A percentile compares a stretch with the other conserved stretches of the same genome.
These are phyloP conservation scores for Limnephilus lunatus DNA, from an alignment of 2,888 invertebrate species.

Conservation along the genomic window DNA sequence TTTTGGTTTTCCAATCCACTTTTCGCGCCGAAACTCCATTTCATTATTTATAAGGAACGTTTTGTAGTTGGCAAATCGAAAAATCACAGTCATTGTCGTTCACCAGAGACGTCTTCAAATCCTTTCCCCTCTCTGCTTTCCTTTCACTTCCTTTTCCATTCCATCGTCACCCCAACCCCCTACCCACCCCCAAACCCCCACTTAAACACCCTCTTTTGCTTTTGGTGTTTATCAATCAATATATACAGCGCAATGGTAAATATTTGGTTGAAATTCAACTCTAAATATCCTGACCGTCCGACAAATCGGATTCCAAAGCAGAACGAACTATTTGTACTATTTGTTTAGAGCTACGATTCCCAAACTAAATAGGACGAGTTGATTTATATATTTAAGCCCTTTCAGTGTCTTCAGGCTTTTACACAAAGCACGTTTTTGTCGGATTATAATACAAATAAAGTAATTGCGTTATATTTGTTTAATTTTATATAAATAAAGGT, in stretches of 20 bases:
- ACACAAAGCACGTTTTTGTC: neutral
- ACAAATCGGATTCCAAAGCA: slow-evolving; percentile 49
- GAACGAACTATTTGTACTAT: neutral
- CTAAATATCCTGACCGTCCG: slow-evolving; percentile 38
- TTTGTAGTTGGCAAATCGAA: slow-evolving; percentile 62
- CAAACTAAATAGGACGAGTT: neutral
- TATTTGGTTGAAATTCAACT: slow-evolving; percentile 60
- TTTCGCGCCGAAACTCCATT: slow-evolving; percentile 47
- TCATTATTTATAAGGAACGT: slow-evolving; percentile 60
- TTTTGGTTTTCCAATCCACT: slow-evolving; percentile 55
- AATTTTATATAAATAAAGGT: neutral
- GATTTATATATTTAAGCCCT: neutral
- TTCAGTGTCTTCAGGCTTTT: neutral
- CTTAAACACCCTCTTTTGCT: slow-evolving; percentile 4
- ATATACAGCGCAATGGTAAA: slow-evolving; percentile 48
- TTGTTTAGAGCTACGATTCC: slow-evolving; percentile 5
- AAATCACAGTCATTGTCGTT: slow-evolving; percentile 61
- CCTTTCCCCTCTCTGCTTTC: slow-evolving; percentile 30
- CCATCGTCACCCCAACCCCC: slow-evolving; percentile 14
- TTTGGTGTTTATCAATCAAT: slow-evolving; percentile 62
- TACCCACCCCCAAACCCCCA: neutral
- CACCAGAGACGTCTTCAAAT: slow-evolving; percentile 50
- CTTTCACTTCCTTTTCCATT: slow-evolving; percentile 27
- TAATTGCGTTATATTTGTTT: neutral
- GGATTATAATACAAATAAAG: neutral